These are phyloP conservation scores for Atherinomorus stipes DNA, from an alignment of 2,113 vertebrate genomes.

Conservation along the genomic window DNA sequence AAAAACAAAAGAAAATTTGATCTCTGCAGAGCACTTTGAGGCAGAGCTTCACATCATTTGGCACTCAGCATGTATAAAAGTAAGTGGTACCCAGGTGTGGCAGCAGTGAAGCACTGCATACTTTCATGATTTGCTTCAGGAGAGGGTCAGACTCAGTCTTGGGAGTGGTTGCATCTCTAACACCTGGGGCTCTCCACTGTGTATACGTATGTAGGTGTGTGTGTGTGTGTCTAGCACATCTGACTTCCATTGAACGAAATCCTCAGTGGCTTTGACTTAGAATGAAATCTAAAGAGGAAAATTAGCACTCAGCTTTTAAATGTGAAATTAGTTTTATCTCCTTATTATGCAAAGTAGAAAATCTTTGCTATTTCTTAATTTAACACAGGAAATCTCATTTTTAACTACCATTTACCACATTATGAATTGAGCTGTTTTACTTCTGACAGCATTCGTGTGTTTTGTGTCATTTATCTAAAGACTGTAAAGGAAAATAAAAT, in stretches of 20 bases:
- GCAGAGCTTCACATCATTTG: constrained; percentile 11
- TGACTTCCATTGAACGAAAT: not conserved
- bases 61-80: not conserved
- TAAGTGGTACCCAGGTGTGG: constrained; percentile 49
- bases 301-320: no score
- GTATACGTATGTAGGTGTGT: not conserved
- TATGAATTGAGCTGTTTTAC: not conserved
- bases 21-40: constrained; percentile 4
- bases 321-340: no score
- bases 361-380: no score
- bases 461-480: not conserved
- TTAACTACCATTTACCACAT: no score
- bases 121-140: constrained; percentile 23
- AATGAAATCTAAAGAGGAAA: no score
- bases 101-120: constrained; percentile 26
- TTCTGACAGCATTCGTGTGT: not conserved
- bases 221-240: not conserved
- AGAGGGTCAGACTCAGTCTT: constrained; percentile 29
- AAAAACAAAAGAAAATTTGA: not conserved
- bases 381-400: no score
- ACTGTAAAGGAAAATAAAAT: not conserved
- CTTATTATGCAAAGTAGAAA: no score
- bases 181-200: constrained; percentile 38
- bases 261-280: no score
- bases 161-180: constrained; percentile 16